phyloP scores from a whole-genome alignment of 2,888 invertebrate species.

The Cheiracanthium punctorium region DNA sequence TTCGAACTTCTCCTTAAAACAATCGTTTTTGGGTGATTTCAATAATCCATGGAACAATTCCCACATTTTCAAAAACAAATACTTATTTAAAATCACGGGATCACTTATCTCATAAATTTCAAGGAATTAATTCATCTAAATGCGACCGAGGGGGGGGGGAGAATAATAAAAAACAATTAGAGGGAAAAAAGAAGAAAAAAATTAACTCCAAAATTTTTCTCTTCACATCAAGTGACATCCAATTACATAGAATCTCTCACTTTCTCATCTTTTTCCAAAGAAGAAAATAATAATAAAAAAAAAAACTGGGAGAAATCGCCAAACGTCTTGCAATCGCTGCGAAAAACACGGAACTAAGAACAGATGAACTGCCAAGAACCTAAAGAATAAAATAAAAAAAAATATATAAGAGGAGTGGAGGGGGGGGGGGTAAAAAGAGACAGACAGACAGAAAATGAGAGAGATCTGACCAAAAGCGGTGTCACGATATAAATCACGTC shows the following conservation, averaged over 20 bases:
- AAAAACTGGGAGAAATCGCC: not conserved
- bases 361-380: slow-evolving; percentile 52
- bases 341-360: slow-evolving; percentile 41
- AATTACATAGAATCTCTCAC: slow-evolving; percentile 50
- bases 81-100: no score
- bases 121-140: no score
- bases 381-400: not conserved
- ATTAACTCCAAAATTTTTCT: not conserved
- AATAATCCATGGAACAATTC: no score
- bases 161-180: no score
- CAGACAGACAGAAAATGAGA: slow-evolving; percentile 57
- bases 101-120: no score
- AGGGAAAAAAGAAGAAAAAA: no score
- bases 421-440: slow-evolving; percentile 17
- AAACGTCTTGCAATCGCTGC: not conserved
- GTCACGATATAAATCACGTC: slow-evolving; percentile 62
- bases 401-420: not conserved
- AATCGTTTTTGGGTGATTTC: no score
- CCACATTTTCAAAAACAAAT: no score
- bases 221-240: slow-evolving; percentile 31
- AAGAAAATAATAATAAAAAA: slow-evolving; percentile 18
- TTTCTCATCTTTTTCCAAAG: slow-evolving; percentile 8
- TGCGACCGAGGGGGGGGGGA: no score
- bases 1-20: no score
- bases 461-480: slow-evolving; percentile 64